These are phyloP conservation scores for Clepsis dumicolana DNA, from an alignment of 2,888 invertebrate species.

Conservation along the genomic window DNA sequence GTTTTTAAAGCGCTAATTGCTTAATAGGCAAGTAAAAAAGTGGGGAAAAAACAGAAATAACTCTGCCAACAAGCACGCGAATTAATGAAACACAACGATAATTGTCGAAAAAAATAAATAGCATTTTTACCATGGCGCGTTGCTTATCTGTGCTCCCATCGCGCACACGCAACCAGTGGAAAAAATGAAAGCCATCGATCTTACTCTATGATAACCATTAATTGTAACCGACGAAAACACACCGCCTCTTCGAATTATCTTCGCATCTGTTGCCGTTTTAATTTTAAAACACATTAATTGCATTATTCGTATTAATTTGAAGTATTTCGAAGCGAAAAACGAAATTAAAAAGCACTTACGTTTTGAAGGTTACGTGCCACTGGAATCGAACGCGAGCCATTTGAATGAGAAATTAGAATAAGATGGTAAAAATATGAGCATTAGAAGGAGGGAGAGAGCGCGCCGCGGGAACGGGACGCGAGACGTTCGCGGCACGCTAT, in stretches of 20 bases:
- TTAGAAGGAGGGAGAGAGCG: slow-evolving; percentile 76
- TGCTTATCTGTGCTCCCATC: slow-evolving; percentile 66
- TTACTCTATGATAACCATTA: slow-evolving; percentile 66
- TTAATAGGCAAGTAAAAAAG: slow-evolving; percentile 30
- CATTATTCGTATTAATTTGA: slow-evolving; percentile 29
- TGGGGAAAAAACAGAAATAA: slow-evolving; percentile 30
- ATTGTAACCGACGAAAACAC: slow-evolving; percentile 51
- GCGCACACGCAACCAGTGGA: slow-evolving; percentile 66
- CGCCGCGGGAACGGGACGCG: slow-evolving; percentile 66
- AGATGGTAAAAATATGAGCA: slow-evolving; percentile 83
- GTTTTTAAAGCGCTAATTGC: slow-evolving; percentile 33
- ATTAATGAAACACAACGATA: slow-evolving; percentile 60
- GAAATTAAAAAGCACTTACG: slow-evolving; percentile 45
- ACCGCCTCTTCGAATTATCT: slow-evolving; percentile 41
- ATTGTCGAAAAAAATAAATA: slow-evolving; percentile 57
- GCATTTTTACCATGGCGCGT: slow-evolving; percentile 60
- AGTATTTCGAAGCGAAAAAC: slow-evolving; percentile 22
- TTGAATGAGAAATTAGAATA: slow-evolving; percentile 85
- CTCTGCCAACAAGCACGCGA: slow-evolving; percentile 46
- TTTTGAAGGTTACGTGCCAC: slow-evolving; percentile 72
- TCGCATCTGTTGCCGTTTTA: slow-evolving; percentile 35
- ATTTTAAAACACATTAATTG: slow-evolving; percentile 35
- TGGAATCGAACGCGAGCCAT: slow-evolving; percentile 78
- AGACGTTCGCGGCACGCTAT: slow-evolving; percentile 63
- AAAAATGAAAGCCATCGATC: slow-evolving; percentile 69